Evolutionary conservation across 2,888 invertebrate genomes (phyloP).

Genomic region (Leptothorax acervorum): DNA sequence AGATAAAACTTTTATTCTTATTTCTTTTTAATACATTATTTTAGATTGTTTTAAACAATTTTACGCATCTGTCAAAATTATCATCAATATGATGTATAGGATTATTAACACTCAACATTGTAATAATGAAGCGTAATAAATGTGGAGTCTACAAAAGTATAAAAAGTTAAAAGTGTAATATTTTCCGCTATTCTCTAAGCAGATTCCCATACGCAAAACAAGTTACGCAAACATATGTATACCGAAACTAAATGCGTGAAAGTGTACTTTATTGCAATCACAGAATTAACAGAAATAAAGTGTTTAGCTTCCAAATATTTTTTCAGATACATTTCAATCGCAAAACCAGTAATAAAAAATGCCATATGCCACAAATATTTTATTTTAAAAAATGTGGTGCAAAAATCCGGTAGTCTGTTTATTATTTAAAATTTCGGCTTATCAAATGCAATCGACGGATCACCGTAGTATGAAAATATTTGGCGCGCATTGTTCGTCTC

Average conservation of each 20-base stretch:
- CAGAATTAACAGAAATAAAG: slow-evolving; percentile 17
- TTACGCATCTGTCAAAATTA: slow-evolving; percentile 9
- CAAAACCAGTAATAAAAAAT: neutral
- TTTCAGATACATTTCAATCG: neutral
- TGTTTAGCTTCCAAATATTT: neutral
- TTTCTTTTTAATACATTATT: neutral
- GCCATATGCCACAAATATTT: slow-evolving; percentile 11
- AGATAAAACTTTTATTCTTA: neutral
- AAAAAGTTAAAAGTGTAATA: slow-evolving; percentile 33
- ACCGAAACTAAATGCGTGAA: slow-evolving; percentile 13
- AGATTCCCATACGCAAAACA: neutral
- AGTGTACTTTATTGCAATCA: neutral
- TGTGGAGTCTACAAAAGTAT: slow-evolving; percentile 1
- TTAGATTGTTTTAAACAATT: neutral
- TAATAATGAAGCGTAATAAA: slow-evolving; percentile 15
- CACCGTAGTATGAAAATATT: slow-evolving; percentile 35
- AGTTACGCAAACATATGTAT: slow-evolving; percentile 1
- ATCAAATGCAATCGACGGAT: slow-evolving; percentile 25
- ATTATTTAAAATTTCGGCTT: slow-evolving; percentile 24
- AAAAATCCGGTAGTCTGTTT: slow-evolving; percentile 1
- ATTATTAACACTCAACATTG: slow-evolving; percentile 7
- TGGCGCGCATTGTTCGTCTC: slow-evolving; percentile 45
- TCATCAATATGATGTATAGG: neutral
- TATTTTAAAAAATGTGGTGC: neutral
- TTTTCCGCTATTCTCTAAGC: neutral